Evolutionary conservation across 2,113 vertebrate species (phyloP).

Genomic region (Probosciger aterrimus): DNA sequence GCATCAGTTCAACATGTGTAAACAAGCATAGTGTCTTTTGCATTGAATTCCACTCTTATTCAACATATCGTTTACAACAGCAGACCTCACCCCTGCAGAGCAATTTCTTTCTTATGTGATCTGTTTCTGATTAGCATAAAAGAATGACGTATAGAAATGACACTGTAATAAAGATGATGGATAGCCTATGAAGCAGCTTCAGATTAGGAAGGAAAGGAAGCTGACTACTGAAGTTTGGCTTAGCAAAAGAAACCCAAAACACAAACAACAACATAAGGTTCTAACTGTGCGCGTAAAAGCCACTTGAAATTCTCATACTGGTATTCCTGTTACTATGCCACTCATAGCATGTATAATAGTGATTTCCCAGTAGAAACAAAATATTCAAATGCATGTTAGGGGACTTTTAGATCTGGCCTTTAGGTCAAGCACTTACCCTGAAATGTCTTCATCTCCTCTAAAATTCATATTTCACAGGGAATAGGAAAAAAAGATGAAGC

Average conservation of each 20-base stretch:
- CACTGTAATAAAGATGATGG: conserved; percentile 35
- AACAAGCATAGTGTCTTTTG: neutral
- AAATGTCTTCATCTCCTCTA: neutral
- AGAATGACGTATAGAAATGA: conserved; percentile 25
- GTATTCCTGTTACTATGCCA: neutral
- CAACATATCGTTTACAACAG: neutral
- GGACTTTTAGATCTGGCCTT: neutral
- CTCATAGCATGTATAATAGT: neutral
- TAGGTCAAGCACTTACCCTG: neutral
- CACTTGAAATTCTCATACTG: neutral
- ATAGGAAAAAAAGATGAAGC: conserved; percentile 16
- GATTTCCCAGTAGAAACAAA: neutral
- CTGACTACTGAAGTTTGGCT: neutral
- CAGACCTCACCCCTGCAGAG: conserved; percentile 17
- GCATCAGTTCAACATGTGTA: neutral
- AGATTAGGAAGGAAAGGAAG: conserved; percentile 27
- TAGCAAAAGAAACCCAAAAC: neutral
- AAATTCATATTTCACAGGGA: neutral
- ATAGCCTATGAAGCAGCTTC: conserved; percentile 7
- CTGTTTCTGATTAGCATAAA: conserved; percentile 42
- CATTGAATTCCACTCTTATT: conserved; percentile 26
- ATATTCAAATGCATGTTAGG: neutral
- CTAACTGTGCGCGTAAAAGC: neutral
- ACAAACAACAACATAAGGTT: neutral
- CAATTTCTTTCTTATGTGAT: conserved; percentile 18